Percentiles rank a stretch among this genome's conserved stretches.
These are phyloP conservation scores for Callocephalon fimbriatum DNA, from an alignment of 2,113 vertebrate genomes.

Conservation along the genomic window DNA sequence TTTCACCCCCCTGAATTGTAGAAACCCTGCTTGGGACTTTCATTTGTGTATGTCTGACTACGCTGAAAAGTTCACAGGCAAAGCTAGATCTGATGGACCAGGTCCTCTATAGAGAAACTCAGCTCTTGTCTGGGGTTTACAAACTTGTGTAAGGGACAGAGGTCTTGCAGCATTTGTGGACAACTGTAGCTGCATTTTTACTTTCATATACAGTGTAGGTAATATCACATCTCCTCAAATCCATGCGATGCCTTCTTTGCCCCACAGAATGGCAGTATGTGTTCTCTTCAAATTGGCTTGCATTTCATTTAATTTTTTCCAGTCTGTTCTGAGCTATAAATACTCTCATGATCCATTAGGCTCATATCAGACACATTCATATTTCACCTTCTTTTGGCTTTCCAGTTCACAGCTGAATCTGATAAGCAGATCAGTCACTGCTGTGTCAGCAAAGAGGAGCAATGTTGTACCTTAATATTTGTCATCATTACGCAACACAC, in stretches of 20 bases:
- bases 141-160: fast-evolving
- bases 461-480: slow-evolving; percentile 62
- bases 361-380: slow-evolving; percentile 7
- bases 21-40: background rate
- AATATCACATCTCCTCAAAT: background rate
- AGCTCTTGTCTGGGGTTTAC: background rate
- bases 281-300: background rate
- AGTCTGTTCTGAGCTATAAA: slow-evolving; percentile 10
- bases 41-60: background rate
- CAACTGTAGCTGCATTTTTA: background rate
- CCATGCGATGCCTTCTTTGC: background rate
- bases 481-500: slow-evolving; percentile 66
- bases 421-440: slow-evolving; percentile 68
- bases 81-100: background rate
- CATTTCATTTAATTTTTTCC: background rate
- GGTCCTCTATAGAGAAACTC: background rate
- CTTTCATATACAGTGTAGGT: background rate
- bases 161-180: background rate
- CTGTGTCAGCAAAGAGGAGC: slow-evolving; percentile 33
- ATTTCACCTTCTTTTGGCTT: slow-evolving; percentile 58
- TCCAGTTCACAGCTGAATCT: slow-evolving; percentile 57
- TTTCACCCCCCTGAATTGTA: background rate
- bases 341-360: background rate
- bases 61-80: fast-evolving
- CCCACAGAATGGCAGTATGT: background rate